Evolutionary conservation across 2,888 invertebrate species (phyloP), one percentile per base, ranked within the genome.

Genomic region (Drosophila atroscutellata): DNA sequence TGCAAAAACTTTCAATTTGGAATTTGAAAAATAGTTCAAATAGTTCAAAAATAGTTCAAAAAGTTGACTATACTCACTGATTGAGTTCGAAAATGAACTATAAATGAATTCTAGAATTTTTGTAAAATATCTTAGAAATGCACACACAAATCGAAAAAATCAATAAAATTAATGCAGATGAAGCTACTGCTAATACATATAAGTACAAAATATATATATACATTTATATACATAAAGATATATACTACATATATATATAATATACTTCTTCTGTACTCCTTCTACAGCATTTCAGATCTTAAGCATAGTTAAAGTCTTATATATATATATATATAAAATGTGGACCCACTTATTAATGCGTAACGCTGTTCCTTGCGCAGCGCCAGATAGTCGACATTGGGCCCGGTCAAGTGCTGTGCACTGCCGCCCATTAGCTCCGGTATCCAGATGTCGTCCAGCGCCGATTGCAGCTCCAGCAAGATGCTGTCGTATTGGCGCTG

Each of bases 391-490:
- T 93, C 92, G 20, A 92, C 80, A 82, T 91, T 92, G 26, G 91
- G 91, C 39, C 91, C 92, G 24, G 90, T 91, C n/a, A 91, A 61
- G 56, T 89, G 89, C 32, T 90, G 85, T 5, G 88, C 83, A 13
- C 82, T 74, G 6, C 77, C 83, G 39, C 75, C 76, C 56, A 75
- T 68, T 80, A 93, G 84, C 65, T 93, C 93, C 3, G 91, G 89
- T 34, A 89, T 88, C 93, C 93, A 93, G 72, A 93, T 92, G 50
- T 89, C 91, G 72, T 93, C 92, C 30, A 92, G 75, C 2, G 92
- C 83, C 50, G 87, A 75, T 68, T 91, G 87, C 36, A 93, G 75
- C 13, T 87, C 37, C 0, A 69, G 37, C 18, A 93, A 69, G 45
- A 93, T 61, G 26, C 72, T 59, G n/a, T 79, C 83, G 45, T 83